Conservation (phyloP, 2,113 vertebrate species). For the Hypocryptadius cinnamomeus region DNA sequence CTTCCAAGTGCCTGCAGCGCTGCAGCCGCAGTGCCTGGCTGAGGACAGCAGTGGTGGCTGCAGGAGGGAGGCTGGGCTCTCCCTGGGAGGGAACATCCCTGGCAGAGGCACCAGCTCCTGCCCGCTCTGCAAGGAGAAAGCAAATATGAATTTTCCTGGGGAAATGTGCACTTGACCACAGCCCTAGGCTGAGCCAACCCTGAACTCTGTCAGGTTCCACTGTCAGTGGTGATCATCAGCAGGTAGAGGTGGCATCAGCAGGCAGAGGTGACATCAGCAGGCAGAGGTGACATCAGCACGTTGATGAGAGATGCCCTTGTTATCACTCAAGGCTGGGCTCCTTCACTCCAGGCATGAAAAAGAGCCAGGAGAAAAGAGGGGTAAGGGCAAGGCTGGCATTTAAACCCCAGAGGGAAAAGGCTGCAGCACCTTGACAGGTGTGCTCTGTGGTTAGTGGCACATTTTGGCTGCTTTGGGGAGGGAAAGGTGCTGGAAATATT, state of each 20-base stretch:
- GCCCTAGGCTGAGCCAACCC: not conserved
- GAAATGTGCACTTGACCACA: not conserved
- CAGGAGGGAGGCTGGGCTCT: not conserved
- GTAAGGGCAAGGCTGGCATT: not conserved
- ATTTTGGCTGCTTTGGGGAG: not conserved
- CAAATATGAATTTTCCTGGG: not conserved
- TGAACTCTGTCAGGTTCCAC: not conserved
- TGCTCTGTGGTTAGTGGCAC: not conserved
- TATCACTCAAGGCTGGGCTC: not conserved
- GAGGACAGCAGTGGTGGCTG: not conserved
- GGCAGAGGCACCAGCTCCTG: not conserved
- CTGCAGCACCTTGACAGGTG: not conserved
- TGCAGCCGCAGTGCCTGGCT: not conserved
- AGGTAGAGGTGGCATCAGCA: not conserved
- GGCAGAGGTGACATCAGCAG: not conserved
- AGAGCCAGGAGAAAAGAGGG: not conserved
- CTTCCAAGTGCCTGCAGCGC: not conserved
- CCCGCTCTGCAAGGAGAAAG: not conserved
- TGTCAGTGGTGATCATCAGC: not conserved
- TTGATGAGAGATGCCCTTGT: not conserved
- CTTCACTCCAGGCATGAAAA: not conserved
- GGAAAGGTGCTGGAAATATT: not conserved
- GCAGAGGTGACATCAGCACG: not conserved
- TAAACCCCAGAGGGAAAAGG: not conserved
- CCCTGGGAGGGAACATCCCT: not conserved